phyloP scores from a whole-genome alignment of 2,113 vertebrate genomes.

The Glaucomys volans region DNA sequence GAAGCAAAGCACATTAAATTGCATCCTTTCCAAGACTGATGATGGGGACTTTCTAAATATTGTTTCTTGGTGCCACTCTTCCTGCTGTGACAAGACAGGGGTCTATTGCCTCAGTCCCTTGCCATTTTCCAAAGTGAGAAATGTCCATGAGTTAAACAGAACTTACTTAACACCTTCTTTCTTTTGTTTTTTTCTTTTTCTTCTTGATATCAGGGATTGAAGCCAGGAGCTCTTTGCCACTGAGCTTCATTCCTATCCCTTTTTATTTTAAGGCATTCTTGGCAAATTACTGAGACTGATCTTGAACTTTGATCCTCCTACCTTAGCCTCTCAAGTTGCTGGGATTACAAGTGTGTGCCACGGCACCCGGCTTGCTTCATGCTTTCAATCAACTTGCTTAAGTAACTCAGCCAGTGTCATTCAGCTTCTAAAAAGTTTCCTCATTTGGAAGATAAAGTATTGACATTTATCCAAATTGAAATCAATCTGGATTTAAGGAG shows the following conservation, averaged over 20 bases:
- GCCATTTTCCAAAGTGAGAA: neutral
- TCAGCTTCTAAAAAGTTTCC: neutral
- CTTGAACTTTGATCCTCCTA: too few relatives aligned
- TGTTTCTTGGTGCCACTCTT: neutral
- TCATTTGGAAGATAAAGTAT: neutral
- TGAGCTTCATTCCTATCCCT: too few relatives aligned
- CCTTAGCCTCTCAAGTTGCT: too few relatives aligned
- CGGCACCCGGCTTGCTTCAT: neutral
- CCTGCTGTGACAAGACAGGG: neutral
- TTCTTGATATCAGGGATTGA: too few relatives aligned
- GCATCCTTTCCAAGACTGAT: neutral
- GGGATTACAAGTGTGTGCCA: too few relatives aligned
- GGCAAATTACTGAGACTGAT: too few relatives aligned
- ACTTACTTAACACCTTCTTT: neutral
- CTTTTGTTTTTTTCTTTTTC: too few relatives aligned
- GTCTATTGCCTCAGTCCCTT: neutral
- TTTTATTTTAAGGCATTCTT: too few relatives aligned
- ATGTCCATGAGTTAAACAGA: neutral
- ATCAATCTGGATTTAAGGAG: constrained; percentile 16
- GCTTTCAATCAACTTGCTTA: neutral
- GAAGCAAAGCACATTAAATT: neutral
- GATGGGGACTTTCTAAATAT: neutral
- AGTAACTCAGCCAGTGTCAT: neutral
- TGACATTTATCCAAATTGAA: neutral
- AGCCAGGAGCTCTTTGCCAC: too few relatives aligned